A percentile compares a stretch with the other conserved stretches of the same genome.
Conservation (phyloP, 2,113 vertebrate genomes). For the Rana temporaria region DNA sequence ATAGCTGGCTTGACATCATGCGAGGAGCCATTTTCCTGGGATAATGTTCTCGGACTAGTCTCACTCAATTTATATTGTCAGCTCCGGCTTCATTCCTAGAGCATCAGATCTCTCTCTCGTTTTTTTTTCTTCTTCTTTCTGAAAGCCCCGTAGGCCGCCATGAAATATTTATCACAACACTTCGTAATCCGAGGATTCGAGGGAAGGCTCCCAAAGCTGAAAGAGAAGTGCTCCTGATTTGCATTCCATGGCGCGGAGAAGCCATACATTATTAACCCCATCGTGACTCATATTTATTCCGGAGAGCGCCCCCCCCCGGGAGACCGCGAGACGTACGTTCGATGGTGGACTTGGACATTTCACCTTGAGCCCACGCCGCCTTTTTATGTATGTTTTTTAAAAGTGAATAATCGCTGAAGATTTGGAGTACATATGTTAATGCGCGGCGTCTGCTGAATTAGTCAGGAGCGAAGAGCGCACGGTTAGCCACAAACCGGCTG, state of each 20-base stretch:
- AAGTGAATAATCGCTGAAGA: no score
- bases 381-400: no score
- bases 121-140: not conserved
- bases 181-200: constrained; percentile 9
- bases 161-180: constrained; percentile 29
- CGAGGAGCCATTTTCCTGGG: not conserved
- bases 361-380: no score
- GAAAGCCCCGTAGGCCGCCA: constrained; percentile 12
- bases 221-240: not conserved
- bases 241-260: not conserved
- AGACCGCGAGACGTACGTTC: no score
- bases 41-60: not conserved
- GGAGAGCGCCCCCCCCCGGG: no score
- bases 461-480: no score
- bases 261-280: constrained; percentile 24
- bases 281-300: not conserved
- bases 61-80: not conserved
- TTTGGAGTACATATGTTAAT: no score
- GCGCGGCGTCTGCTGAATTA: no score
- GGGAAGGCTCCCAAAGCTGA: constrained; percentile 1
- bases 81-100: not conserved
- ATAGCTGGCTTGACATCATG: not conserved
- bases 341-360: no score
- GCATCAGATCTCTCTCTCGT: not conserved
- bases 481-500: no score